Evolutionary conservation across 2,113 vertebrate species (phyloP).

Genomic region (Amblyopsis rosae): DNA sequence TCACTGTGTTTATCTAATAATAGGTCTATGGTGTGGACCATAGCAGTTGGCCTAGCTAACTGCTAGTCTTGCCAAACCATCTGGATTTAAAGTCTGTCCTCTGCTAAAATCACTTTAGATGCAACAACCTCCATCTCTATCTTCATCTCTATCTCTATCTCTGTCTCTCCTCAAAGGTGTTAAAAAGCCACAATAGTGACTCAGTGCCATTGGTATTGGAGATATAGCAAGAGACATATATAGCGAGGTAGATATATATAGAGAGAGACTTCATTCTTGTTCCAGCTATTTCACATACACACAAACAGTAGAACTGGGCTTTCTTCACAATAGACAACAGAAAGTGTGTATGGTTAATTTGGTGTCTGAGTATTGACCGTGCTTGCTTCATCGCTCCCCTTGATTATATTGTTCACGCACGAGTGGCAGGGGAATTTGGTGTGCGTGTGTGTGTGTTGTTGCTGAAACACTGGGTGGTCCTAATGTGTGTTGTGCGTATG

Average conservation of each 20-base stretch:
- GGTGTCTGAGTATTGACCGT: conserved; percentile 47
- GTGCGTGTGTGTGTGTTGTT: conserved; percentile 28
- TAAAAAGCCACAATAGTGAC: conserved; percentile 48
- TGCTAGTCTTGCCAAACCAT: conserved; percentile 68
- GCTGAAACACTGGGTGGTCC: conserved; percentile 7
- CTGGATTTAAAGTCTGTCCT: conserved; percentile 71
- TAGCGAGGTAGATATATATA: not conserved
- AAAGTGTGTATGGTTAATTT: conserved; percentile 38
- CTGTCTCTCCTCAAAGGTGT: conserved; percentile 28
- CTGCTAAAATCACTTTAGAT: conserved; percentile 59
- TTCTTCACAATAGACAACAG: not conserved
- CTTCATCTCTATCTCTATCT: not conserved
- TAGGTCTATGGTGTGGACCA: not conserved
- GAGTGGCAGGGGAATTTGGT: conserved; percentile 56
- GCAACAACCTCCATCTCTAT: conserved; percentile 31
- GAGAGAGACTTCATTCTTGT: not conserved
- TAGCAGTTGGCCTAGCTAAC: conserved; percentile 67
- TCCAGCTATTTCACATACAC: no score
- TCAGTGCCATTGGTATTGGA: conserved; percentile 56
- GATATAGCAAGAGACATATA: not conserved
- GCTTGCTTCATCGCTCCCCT: conserved; percentile 42
- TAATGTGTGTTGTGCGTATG: conserved; percentile 17
- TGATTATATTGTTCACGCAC: conserved; percentile 59
- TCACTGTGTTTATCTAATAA: no score
- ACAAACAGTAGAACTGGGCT: no score